These are phyloP conservation scores for Tyrannus savana DNA, from an alignment of 2,113 vertebrate species.

Conservation along the genomic window DNA sequence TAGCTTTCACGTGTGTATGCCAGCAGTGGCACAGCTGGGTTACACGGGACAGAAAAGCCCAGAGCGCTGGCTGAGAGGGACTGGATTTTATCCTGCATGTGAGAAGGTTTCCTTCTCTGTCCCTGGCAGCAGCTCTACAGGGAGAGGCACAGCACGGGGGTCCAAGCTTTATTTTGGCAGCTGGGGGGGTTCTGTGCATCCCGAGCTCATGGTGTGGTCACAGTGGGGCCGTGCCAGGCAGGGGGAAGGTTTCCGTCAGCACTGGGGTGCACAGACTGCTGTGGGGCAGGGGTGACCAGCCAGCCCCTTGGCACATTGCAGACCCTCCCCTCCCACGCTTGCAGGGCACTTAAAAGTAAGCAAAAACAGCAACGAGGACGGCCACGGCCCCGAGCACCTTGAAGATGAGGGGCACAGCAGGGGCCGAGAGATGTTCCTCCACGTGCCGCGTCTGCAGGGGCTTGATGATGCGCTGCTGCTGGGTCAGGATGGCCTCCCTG, in stretches of 20 bases:
- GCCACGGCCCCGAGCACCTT: background rate
- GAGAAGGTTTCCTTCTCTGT: background rate
- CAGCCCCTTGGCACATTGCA: background rate
- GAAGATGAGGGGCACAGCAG: background rate
- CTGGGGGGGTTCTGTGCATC: background rate
- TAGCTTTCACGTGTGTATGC: background rate
- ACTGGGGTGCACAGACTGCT: background rate
- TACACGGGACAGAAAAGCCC: background rate
- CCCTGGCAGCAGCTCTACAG: rapidly evolving
- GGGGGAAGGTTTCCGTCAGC: background rate
- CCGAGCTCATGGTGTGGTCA: rapidly evolving
- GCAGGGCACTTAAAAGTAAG: conserved; percentile 7
- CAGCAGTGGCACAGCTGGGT: rapidly evolving
- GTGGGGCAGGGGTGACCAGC: background rate
- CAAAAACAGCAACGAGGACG: background rate
- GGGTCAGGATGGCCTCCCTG: conserved; percentile 78
- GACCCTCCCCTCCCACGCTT: background rate
- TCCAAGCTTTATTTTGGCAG: background rate
- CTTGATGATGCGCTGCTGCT: conserved; percentile 76
- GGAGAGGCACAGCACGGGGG: rapidly evolving
- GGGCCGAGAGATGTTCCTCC: background rate
- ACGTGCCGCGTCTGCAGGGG: conserved; percentile 73
- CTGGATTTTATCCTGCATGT: background rate
- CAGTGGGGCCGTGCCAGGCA: rapidly evolving
- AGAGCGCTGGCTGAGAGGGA: rapidly evolving